Evolutionary conservation across 1,140 invertebrate genomes (phyloP).

Genomic region (Apocrypta bakeri): DNA sequence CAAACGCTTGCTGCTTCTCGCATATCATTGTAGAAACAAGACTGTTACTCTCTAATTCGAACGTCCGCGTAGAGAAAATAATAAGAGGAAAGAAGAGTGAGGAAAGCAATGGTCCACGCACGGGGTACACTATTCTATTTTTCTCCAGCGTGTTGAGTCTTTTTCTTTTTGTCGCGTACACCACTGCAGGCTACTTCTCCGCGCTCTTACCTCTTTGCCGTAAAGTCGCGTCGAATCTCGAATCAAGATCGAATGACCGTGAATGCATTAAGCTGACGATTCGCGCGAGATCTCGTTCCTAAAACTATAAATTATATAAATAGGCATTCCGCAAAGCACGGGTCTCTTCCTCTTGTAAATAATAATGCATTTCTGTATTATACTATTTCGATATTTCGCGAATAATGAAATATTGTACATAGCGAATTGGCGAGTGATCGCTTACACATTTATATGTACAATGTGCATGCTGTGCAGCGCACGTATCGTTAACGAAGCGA

Average conservation of each 20-base stretch:
- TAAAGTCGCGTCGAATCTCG: conserved; percentile 56
- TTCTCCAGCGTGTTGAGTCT: background rate
- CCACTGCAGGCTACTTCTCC: background rate
- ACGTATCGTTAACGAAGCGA: conserved; percentile 11
- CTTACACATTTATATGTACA: no score
- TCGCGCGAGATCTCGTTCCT: conserved; percentile 69
- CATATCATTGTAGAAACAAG: conserved; percentile 52
- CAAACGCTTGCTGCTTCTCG: conserved; percentile 28
- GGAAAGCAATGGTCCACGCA: background rate
- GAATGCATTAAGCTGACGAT: conserved; percentile 34
- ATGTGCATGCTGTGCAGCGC: background rate
- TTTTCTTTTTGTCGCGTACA: background rate
- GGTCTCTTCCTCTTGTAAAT: conserved; percentile 65
- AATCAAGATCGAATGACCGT: conserved; percentile 52
- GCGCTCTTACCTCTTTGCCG: conserved; percentile 53
- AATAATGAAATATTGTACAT: conserved; percentile 69
- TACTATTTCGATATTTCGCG: background rate
- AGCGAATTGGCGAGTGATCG: conserved; percentile 23
- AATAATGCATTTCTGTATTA: conserved; percentile 61
- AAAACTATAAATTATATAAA: conserved; percentile 65
- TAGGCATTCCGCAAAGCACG: conserved; percentile 44
- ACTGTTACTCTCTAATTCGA: conserved; percentile 44
- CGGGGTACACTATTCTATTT: conserved; percentile 46
- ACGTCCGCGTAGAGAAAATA: background rate
- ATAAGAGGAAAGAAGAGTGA: background rate